phyloP scores from a whole-genome alignment of 2,888 invertebrate species.

The Apoda limacodes region DNA sequence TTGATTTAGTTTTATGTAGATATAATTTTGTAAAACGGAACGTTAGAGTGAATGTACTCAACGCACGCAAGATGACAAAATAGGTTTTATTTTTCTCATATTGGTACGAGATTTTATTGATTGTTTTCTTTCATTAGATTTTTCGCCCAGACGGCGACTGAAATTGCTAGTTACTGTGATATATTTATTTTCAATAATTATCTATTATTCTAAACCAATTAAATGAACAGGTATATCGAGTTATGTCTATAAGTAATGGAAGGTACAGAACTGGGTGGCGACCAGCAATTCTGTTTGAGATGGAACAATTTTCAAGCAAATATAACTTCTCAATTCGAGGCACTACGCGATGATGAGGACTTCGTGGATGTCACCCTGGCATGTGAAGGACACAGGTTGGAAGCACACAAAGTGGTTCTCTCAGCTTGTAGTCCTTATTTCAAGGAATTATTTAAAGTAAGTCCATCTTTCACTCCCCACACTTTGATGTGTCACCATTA shows the following conservation, averaged over 20 bases:
- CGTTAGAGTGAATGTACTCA: slow-evolving; percentile 68
- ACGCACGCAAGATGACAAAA: slow-evolving; percentile 64
- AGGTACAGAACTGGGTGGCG: slow-evolving; percentile 73
- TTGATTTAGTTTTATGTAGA: too few relatives aligned
- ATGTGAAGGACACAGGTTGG: slow-evolving; percentile 84
- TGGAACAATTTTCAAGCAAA: slow-evolving; percentile 93
- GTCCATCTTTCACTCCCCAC: slow-evolving; percentile 69
- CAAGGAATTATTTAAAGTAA: slow-evolving; percentile 87
- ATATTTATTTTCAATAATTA: slow-evolving; percentile 69
- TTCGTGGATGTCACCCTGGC: slow-evolving; percentile 91
- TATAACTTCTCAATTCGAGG: slow-evolving; percentile 88
- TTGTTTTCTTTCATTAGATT: slow-evolving; percentile 70
- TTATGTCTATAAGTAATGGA: slow-evolving; percentile 72
- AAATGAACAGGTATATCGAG: slow-evolving; percentile 70
- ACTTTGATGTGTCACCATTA: slow-evolving; percentile 70
- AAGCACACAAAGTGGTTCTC: slow-evolving; percentile 87
- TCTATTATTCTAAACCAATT: slow-evolving; percentile 69
- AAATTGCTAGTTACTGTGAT: slow-evolving; percentile 71
- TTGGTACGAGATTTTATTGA: slow-evolving; percentile 72
- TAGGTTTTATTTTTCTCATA: slow-evolving; percentile 71
- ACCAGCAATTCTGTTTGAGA: slow-evolving; percentile 90
- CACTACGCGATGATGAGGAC: slow-evolving; percentile 86
- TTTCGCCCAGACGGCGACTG: slow-evolving; percentile 71
- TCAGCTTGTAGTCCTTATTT: slow-evolving; percentile 91
- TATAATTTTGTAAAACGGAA: slow-evolving; percentile 39